Conservation (phyloP, 1,140 invertebrate genomes). For the Drosophila ironensis region DNA sequence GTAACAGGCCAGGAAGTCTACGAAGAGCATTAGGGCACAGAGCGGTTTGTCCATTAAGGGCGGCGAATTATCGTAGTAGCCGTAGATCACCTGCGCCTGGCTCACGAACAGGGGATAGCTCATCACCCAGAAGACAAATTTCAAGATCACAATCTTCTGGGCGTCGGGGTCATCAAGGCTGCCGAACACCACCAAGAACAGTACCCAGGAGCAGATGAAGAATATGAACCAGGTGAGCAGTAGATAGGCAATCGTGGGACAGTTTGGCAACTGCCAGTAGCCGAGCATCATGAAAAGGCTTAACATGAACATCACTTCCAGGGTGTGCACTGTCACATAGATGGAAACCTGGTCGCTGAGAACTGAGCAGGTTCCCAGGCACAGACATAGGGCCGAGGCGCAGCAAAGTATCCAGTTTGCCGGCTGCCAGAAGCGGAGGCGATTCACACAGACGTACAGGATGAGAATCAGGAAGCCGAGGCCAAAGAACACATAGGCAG, state of each 20-base stretch:
- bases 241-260: background rate
- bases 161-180: background rate
- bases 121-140: conserved; percentile 6
- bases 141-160: background rate
- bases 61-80: background rate
- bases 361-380: conserved; percentile 9
- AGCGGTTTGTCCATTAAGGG: conserved; percentile 37
- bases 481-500: background rate
- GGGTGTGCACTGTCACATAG: background rate
- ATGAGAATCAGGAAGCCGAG: conserved; percentile 1
- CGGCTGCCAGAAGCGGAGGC: conserved; percentile 25
- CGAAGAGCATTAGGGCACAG: conserved; percentile 28
- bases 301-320: conserved; percentile 33
- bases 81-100: conserved; percentile 46
- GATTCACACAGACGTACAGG: conserved; percentile 9
- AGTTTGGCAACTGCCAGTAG: conserved; percentile 9
- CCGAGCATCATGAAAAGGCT: conserved; percentile 17
- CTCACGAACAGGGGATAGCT: conserved; percentile 37
- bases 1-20: conserved; percentile 45
- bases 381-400: conserved; percentile 5
- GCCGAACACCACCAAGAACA: background rate
- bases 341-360: background rate
- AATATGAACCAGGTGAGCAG: conserved; percentile 4
- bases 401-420: conserved; percentile 36
- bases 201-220: background rate